Evolutionary conservation across 2,888 invertebrate species (phyloP), one percentile per base, ranked within the genome.

Genomic region (Cantharis rustica): DNA sequence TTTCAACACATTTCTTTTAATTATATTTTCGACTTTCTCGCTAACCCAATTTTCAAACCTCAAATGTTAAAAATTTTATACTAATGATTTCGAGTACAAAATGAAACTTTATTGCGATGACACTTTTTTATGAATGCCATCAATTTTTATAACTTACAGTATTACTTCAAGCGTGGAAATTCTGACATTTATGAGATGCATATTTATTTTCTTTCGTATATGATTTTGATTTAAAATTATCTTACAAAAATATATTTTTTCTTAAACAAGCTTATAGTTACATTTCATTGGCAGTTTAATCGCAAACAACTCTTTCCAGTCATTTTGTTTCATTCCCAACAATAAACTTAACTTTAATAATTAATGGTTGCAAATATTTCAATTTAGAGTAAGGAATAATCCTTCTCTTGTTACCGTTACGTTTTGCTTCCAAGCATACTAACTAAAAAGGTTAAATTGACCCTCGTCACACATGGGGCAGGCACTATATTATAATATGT

Each of bases 91-190:
- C 70, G 70, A 72, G 76, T 72, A 79, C 78, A 76, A 79, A 81
- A 81, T 80, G 76, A 79, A 80, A 76, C 75, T 76, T 74, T 77
- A 79, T 81, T 79, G 78, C 73, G 75, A 75, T 79, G 79, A 78
- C 80, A 80, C 78, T 77, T 81, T 81, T 80, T 80, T 66, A 20
- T 20, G 17, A 23, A 66, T 23, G 64, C 23, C 64, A 66, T 77
- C 75, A 76, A 76, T 76, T 75, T 75, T 77, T 78, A 75, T 79
- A 77, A 80, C 79, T 80, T 79, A 76, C 76, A 75, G 77, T 79
- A 77, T 79, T 80, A 77, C 76, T 61, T 69, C 68, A 23, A 61
- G 76, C 63, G 73, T 75, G 68, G 71, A 71, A 78, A 73, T 69
- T 75, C 73, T 61, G 75, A 73, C 75, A 63, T 70, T 68, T 72